Evolutionary conservation across 2,797 vertebrate species (phyloP).

Genomic region (Arctocebus calabarensis): DNA sequence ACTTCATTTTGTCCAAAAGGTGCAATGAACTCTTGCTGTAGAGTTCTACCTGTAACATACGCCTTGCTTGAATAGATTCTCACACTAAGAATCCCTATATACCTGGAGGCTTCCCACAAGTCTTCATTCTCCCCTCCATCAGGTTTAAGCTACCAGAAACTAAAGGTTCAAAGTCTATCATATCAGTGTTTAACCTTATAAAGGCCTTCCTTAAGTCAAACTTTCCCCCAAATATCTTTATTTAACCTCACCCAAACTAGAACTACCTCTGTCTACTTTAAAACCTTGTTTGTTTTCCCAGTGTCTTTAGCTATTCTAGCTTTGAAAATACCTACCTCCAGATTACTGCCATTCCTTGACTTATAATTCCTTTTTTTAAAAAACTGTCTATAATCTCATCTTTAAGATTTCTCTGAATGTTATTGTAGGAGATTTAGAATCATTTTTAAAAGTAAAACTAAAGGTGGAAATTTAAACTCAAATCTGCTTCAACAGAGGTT

Average conservation of each 20-base stretch:
- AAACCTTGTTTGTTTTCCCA: not conserved
- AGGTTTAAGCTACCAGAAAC: not conserved
- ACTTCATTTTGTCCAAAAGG: not conserved
- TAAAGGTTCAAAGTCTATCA: not conserved
- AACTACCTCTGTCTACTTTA: not conserved
- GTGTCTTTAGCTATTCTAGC: not conserved
- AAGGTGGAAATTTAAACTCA: not conserved
- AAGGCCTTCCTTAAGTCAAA: not conserved
- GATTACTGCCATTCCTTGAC: not conserved
- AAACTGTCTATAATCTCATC: not conserved
- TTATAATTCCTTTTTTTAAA: not conserved
- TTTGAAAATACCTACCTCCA: not conserved
- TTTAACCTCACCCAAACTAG: not conserved
- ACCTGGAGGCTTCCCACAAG: not conserved
- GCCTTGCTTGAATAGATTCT: not conserved
- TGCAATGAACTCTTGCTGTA: not conserved
- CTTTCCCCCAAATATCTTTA: not conserved
- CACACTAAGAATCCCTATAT: not conserved
- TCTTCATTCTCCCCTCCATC: not conserved
- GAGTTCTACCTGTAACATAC: not conserved
- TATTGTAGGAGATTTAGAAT: constrained; percentile 9
- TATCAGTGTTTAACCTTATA: not conserved
- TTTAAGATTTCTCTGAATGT: not conserved
- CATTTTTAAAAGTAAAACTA: not conserved
- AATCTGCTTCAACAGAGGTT: not conserved